Evolutionary conservation across 2,888 invertebrate species (phyloP).

Genomic region (Pocota personata): DNA sequence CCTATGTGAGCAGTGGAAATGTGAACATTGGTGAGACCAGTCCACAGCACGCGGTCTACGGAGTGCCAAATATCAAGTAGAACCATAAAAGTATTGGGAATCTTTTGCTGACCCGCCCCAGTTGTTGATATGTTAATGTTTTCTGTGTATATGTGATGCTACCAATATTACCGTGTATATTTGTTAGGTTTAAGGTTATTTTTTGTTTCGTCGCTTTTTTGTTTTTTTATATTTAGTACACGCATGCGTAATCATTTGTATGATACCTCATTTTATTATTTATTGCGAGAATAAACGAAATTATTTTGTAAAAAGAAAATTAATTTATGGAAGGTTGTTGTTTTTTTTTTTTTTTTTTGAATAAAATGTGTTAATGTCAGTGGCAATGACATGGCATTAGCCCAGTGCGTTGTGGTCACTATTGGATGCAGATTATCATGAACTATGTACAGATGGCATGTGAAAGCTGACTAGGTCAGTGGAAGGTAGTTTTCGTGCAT

Average conservation of each 20-base stretch:
- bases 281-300: conserved; percentile 74
- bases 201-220: background rate
- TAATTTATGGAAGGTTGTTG: background rate
- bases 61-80: conserved; percentile 75
- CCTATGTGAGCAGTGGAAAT: conserved; percentile 13
- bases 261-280: conserved; percentile 71
- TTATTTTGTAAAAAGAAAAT: conserved; percentile 29
- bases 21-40: conserved; percentile 43
- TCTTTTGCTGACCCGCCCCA: background rate
- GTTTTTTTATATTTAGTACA: conserved; percentile 20
- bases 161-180: conserved; percentile 49
- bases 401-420: background rate
- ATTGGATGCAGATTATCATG: no score
- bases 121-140: conserved; percentile 38
- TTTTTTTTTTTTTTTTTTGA: background rate
- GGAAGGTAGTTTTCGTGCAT: no score
- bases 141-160: conserved; percentile 67
- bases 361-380: background rate
- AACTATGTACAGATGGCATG: background rate
- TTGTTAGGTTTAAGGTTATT: conserved; percentile 45
- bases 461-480: no score
- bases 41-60: conserved; percentile 74
- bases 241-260: conserved; percentile 62
- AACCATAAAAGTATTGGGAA: conserved; percentile 24
- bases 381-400: background rate